A percentile compares a stretch with the other conserved stretches of the same genome.
These are phyloP conservation scores for Cirrhinus mrigala DNA, from an alignment of 2,797 vertebrate genomes.

Conservation along the genomic window DNA sequence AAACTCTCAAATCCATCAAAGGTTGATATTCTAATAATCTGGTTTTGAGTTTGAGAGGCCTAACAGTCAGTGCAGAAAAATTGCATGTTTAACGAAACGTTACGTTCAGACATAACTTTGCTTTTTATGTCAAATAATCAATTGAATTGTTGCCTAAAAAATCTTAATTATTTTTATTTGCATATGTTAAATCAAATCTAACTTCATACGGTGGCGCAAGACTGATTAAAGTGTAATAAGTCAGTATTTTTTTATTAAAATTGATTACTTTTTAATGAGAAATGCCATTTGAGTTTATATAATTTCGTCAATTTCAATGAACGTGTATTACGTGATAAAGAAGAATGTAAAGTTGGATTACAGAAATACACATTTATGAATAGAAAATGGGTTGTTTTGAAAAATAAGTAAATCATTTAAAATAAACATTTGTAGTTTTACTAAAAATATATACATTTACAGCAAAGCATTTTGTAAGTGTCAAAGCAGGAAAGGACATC, in stretches of 20 bases:
- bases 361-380: not conserved
- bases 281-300: not conserved
- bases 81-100: not conserved
- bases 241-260: not conserved
- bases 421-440: no score
- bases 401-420: not conserved
- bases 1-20: not conserved
- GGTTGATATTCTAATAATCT: not conserved
- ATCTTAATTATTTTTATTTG: not conserved
- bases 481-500: not conserved
- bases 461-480: not conserved
- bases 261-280: not conserved
- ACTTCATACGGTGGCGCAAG: not conserved
- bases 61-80: not conserved
- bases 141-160: not conserved
- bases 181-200: not conserved
- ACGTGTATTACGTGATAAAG: not conserved
- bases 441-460: not conserved
- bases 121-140: not conserved
- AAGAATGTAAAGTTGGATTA: not conserved
- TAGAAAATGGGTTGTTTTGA: not conserved
- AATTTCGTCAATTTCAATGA: not conserved
- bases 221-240: not conserved
- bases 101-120: not conserved
- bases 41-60: not conserved